Percentiles rank a stretch among this genome's conserved stretches.
Evolutionary conservation across 2,888 invertebrate species (phyloP).

Genomic region (Hydrotaea diabolus): DNA sequence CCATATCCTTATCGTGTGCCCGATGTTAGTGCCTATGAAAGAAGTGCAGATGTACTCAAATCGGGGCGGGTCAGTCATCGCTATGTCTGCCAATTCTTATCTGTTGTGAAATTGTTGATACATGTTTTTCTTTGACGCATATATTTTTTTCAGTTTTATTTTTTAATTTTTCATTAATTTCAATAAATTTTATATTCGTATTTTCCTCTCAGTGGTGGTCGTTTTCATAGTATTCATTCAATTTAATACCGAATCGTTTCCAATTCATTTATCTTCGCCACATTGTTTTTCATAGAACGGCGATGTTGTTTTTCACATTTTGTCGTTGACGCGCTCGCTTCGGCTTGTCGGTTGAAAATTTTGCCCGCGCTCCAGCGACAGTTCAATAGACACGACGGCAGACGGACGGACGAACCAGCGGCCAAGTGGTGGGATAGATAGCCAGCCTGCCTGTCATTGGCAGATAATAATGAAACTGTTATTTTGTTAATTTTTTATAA

Average conservation of each 20-base stretch:
- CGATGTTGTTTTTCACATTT: background rate
- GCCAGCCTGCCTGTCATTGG: slow-evolving; percentile 57
- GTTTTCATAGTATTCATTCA: slow-evolving; percentile 19
- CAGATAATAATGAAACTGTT: slow-evolving; percentile 62
- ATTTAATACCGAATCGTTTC: background rate
- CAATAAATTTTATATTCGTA: slow-evolving; percentile 44
- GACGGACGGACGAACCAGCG: background rate
- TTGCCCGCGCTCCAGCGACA: slow-evolving; percentile 2
- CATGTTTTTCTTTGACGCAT: background rate
- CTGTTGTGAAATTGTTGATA: slow-evolving; percentile 11
- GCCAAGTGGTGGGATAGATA: slow-evolving; percentile 42
- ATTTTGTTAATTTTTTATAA: slow-evolving; percentile 54
- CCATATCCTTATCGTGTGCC: too few relatives aligned
- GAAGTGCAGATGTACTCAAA: slow-evolving; percentile 3
- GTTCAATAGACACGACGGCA: background rate
- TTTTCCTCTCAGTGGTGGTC: slow-evolving; percentile 55
- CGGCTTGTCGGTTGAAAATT: background rate
- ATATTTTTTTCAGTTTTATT: background rate
- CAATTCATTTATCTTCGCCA: slow-evolving; percentile 23
- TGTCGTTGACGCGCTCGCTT: background rate
- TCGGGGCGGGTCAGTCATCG: background rate
- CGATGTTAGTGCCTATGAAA: background rate
- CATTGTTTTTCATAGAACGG: slow-evolving; percentile 11
- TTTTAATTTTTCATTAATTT: slow-evolving; percentile 48
- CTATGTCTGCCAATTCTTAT: background rate